Evolutionary conservation across 2,113 vertebrate species (phyloP).

Genomic region (Tympanuchus pallidicinctus): DNA sequence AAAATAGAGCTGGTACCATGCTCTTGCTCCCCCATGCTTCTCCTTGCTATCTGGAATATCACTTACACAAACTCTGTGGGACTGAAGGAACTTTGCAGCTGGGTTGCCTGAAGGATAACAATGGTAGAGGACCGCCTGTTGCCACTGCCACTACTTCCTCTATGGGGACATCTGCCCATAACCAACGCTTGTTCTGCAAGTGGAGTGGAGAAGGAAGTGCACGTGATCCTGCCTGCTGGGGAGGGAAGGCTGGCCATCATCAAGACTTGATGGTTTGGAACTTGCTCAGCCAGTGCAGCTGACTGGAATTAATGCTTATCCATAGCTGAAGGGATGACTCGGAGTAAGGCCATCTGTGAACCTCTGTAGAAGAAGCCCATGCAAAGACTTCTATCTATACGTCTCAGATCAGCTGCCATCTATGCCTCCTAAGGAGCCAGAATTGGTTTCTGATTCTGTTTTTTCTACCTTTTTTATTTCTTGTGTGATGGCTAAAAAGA

Average conservation of each 20-base stretch:
- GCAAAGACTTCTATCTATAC: background rate
- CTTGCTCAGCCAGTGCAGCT: background rate
- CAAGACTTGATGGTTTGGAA: background rate
- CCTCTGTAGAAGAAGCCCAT: background rate
- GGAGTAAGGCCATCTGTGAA: constrained; percentile 21
- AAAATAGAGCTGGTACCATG: background rate
- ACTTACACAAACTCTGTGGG: rapidly evolving
- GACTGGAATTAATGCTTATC: background rate
- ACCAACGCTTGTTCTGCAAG: background rate
- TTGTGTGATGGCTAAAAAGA: background rate
- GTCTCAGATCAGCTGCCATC: constrained; percentile 32
- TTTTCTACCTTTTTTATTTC: constrained; percentile 22
- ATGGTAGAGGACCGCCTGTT: background rate
- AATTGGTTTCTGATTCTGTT: background rate
- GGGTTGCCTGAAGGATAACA: background rate
- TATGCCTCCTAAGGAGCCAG: background rate
- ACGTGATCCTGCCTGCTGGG: background rate
- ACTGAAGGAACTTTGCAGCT: background rate
- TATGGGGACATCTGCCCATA: rapidly evolving
- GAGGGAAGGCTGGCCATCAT: background rate
- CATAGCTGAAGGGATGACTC: background rate
- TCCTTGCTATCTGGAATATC: background rate
- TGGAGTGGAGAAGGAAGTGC: background rate
- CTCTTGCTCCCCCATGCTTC: rapidly evolving
- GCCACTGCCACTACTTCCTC: background rate